These are phyloP conservation scores for Orthonevra nobilis DNA, from an alignment of 2,888 invertebrate species.

Conservation along the genomic window DNA sequence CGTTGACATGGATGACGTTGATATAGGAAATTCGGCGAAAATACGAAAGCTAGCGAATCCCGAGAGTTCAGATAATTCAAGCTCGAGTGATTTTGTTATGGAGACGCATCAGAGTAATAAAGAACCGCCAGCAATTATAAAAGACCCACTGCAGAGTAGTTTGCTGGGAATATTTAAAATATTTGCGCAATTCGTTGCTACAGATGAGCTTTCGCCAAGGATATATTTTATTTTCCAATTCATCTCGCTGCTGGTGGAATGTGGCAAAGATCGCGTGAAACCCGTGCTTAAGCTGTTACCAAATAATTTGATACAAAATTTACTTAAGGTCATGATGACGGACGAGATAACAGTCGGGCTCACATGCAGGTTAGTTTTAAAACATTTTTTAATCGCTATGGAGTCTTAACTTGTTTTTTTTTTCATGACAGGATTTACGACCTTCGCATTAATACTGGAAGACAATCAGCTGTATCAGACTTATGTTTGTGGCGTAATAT, in stretches of 20 bases:
- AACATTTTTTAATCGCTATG: not conserved
- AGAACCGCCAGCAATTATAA: conserved; percentile 78
- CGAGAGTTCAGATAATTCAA: conserved; percentile 83
- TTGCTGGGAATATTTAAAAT: conserved; percentile 86
- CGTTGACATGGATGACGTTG: conserved; percentile 83
- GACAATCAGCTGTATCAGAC: conserved; percentile 92
- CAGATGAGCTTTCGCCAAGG: conserved; percentile 89
- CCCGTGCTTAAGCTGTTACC: conserved; percentile 89
- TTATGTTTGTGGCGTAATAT: conserved; percentile 92
- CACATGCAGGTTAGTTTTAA: conserved; percentile 74
- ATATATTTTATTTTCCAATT: conserved; percentile 91
- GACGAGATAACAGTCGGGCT: conserved; percentile 79
- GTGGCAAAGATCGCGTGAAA: conserved; percentile 87
- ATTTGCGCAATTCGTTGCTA: conserved; percentile 84
- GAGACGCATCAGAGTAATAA: conserved; percentile 72
- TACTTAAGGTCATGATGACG: conserved; percentile 84
- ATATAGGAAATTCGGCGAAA: conserved; percentile 83
- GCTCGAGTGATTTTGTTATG: conserved; percentile 78
- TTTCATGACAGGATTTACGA: conserved; percentile 83
- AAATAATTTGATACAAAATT: conserved; percentile 87
- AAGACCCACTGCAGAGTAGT: conserved; percentile 85
- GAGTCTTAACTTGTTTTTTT: not conserved
- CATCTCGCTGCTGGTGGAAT: conserved; percentile 87
- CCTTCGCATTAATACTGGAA: conserved; percentile 86
- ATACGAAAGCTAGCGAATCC: conserved; percentile 82